A percentile compares a stretch with the other conserved stretches of the same genome.
These are phyloP conservation scores for Phrynocephalus guinanensis DNA, from an alignment of 2,797 vertebrate species.

Conservation along the genomic window DNA sequence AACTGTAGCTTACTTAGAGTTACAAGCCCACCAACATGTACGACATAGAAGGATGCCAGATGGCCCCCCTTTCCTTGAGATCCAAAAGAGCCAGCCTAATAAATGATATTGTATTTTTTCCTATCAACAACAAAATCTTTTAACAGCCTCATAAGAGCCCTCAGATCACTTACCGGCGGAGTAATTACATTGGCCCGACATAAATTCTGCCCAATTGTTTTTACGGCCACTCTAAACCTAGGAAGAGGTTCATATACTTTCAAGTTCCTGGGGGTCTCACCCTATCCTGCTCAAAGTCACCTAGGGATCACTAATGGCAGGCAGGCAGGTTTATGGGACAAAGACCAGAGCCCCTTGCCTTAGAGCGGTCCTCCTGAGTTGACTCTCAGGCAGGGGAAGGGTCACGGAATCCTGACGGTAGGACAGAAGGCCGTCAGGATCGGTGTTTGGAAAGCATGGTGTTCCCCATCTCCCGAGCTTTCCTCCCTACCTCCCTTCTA, in stretches of 20 bases:
- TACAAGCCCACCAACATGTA: too few relatives aligned
- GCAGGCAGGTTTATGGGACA: conserved; percentile 51
- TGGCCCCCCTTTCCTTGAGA: neutral
- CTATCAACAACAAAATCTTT: conserved; percentile 34
- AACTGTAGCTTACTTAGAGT: neutral
- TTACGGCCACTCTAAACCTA: conserved; percentile 61
- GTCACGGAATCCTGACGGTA: neutral
- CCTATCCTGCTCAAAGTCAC: conserved; percentile 52
- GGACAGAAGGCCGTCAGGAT: neutral
- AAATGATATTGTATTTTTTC: neutral
- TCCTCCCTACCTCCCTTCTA: too few relatives aligned
- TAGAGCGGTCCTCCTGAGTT: neutral
- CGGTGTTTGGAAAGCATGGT: neutral
- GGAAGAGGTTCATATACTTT: conserved; percentile 6
- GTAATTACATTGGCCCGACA: conserved; percentile 45
- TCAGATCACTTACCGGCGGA: conserved; percentile 51
- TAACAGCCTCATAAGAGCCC: conserved; percentile 44
- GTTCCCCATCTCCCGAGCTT: neutral
- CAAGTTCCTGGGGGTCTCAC: conserved; percentile 44
- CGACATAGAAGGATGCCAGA: neutral
- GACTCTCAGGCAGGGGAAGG: neutral
- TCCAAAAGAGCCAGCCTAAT: conserved; percentile 22
- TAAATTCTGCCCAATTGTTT: conserved; percentile 64
- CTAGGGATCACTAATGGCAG: conserved; percentile 55
- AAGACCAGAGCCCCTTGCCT: conserved; percentile 20